Percentiles rank a stretch among this genome's conserved stretches.
These are phyloP conservation scores for Amphiprion ocellaris DNA, from an alignment of 2,113 vertebrate genomes.

Conservation along the genomic window DNA sequence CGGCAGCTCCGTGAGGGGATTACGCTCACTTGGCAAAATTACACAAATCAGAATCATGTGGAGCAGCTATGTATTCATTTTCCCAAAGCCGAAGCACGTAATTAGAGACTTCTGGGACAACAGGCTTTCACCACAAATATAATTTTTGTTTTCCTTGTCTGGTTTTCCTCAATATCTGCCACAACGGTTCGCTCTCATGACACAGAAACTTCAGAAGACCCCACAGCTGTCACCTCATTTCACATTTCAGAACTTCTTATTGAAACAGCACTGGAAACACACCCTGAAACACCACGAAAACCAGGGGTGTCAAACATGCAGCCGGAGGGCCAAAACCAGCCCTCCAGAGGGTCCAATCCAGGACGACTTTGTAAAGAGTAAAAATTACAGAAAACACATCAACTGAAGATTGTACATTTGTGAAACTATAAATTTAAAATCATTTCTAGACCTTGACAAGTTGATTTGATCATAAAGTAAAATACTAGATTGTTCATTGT, in stretches of 20 bases:
- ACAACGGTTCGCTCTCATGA: not conserved
- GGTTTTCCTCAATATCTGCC: slow-evolving; percentile 32
- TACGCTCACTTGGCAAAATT: slow-evolving; percentile 17
- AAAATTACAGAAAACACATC: too few relatives aligned
- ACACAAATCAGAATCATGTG: slow-evolving; percentile 34
- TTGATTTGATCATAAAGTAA: too few relatives aligned
- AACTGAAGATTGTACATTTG: too few relatives aligned
- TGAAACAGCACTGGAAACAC: too few relatives aligned
- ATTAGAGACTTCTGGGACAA: slow-evolving; percentile 51
- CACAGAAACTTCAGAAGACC: not conserved
- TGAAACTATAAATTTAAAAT: too few relatives aligned
- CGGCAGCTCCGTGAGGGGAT: slow-evolving; percentile 10
- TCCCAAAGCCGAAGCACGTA: not conserved
- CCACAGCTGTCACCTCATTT: not conserved
- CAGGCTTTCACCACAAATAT: slow-evolving; percentile 10
- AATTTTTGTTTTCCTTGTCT: slow-evolving; percentile 24
- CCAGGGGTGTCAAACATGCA: too few relatives aligned
- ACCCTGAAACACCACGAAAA: too few relatives aligned
- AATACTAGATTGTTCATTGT: too few relatives aligned
- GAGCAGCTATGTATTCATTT: slow-evolving; percentile 16
- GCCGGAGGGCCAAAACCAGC: too few relatives aligned
- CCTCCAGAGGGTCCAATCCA: too few relatives aligned
- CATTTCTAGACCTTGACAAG: too few relatives aligned
- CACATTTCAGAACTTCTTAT: not conserved
- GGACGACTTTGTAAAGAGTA: too few relatives aligned